Evolutionary conservation across 2,113 vertebrate species (phyloP).

Genomic region (Picathartes gymnocephalus): DNA sequence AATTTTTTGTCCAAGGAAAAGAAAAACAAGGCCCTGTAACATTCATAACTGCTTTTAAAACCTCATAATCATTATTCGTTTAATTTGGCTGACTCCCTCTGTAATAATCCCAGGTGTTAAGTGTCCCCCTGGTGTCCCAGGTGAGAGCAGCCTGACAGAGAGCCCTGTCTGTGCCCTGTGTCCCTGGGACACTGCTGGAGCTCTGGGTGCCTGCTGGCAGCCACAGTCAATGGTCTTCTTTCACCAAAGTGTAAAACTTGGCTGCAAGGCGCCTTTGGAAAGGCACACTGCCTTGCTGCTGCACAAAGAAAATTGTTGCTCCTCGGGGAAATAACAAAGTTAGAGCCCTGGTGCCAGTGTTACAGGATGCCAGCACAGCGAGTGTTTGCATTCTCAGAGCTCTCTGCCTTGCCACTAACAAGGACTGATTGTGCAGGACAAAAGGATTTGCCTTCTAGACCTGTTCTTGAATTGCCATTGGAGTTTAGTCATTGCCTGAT

Average conservation of each 20-base stretch:
- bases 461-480: not conserved
- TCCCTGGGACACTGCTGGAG: not conserved
- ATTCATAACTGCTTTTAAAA: not conserved
- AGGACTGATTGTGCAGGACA: slow-evolving; percentile 5
- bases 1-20: not conserved
- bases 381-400: slow-evolving; percentile 3
- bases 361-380: not conserved
- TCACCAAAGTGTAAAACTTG: slow-evolving; percentile 23
- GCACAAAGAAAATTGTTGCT: slow-evolving; percentile 21
- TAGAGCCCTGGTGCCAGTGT: not conserved
- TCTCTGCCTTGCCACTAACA: slow-evolving; percentile 45
- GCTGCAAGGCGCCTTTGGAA: not conserved
- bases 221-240: not conserved
- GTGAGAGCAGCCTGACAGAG: not conserved
- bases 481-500: not conserved
- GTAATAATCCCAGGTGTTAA: not conserved
- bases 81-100: not conserved
- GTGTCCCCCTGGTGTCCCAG: not conserved
- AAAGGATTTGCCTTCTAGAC: not conserved
- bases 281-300: slow-evolving; percentile 11
- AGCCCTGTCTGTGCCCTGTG: not conserved
- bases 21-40: rapidly evolving
- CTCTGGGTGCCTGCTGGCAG: not conserved
- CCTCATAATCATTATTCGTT: not conserved
- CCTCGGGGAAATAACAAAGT: slow-evolving; percentile 9